Conservation (phyloP, 2,113 vertebrate species). For the Saguinus midas region DNA sequence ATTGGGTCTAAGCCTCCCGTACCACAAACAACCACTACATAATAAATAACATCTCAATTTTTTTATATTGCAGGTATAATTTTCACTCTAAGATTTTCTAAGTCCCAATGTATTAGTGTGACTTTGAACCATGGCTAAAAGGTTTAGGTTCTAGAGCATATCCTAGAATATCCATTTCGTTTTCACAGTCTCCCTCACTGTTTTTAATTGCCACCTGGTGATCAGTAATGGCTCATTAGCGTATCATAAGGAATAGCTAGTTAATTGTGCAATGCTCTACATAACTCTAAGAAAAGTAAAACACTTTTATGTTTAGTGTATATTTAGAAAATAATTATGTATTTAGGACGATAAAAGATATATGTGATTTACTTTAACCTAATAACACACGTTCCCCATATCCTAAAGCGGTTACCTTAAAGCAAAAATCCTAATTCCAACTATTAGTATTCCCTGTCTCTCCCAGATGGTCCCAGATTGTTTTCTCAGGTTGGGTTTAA, state of each 20-base stretch:
- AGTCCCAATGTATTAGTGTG: not conserved
- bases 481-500: not conserved
- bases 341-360: not conserved
- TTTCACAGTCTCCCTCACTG: not conserved
- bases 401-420: not conserved
- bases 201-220: not conserved
- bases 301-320: not conserved
- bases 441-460: not conserved
- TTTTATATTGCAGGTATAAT: not conserved
- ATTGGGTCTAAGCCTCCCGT: not conserved
- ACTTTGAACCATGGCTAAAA: not conserved
- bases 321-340: not conserved
- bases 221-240: not conserved
- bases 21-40: not conserved
- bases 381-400: not conserved
- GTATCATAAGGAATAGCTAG: not conserved
- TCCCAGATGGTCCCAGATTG: not conserved
- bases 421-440: not conserved
- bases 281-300: not conserved
- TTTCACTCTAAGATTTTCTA: not conserved
- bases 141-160: not conserved
- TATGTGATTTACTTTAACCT: not conserved
- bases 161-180: not conserved
- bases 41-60: not conserved
- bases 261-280: not conserved